Conservation (phyloP, 2,888 invertebrate genomes). For the Melanophora roralis region DNA sequence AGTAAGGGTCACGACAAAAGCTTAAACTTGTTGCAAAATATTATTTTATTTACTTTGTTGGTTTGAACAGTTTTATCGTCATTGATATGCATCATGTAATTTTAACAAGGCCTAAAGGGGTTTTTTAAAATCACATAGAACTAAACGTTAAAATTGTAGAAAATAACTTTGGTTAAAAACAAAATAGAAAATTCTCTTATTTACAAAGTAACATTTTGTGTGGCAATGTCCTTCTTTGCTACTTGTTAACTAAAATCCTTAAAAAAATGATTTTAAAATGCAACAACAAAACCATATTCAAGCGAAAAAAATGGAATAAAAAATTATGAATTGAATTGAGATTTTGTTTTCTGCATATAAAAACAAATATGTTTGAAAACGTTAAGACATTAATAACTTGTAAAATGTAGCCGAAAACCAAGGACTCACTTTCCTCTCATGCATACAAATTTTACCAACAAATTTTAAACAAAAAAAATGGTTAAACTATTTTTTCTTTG, state of each 20-base stretch:
- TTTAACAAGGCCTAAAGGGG: conserved; percentile 32
- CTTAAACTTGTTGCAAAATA: too few species aligned
- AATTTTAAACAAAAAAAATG: background rate
- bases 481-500: conserved; percentile 8
- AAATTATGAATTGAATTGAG: conserved; percentile 17
- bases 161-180: too few species aligned
- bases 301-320: background rate
- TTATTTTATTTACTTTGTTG: too few species aligned
- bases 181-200: background rate
- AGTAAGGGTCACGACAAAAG: too few species aligned
- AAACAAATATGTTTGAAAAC: background rate
- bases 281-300: background rate
- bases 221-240: background rate
- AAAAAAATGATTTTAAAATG: background rate
- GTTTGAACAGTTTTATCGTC: too few species aligned
- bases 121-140: background rate
- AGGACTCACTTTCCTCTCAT: background rate
- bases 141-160: conserved; percentile 3
- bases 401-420: background rate
- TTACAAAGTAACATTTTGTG: background rate
- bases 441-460: background rate
- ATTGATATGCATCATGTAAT: conserved; percentile 32
- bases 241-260: background rate
- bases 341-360: background rate
- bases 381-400: conserved; percentile 9